Conservation (phyloP, 2,113 vertebrate genomes). For the Cyanoramphus novaezelandiae region DNA sequence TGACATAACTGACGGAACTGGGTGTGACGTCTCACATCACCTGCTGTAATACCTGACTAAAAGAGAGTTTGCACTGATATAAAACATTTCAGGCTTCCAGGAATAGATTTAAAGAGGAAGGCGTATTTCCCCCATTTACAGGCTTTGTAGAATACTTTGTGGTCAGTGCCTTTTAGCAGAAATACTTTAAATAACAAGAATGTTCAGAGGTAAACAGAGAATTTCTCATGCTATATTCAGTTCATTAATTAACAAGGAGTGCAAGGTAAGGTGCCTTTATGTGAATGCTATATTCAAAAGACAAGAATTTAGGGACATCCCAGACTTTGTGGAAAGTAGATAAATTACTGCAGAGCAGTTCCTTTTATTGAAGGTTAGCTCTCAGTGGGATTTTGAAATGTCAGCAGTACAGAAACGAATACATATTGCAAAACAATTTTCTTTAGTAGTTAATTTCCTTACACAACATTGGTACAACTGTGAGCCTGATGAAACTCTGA, state of each 20-base stretch:
- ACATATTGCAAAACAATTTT: neutral
- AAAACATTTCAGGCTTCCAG: neutral
- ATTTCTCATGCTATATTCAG: neutral
- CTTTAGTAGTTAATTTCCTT: neutral
- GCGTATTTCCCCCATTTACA: neutral
- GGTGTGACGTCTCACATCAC: neutral
- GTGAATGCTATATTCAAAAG: neutral
- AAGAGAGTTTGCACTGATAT: neutral
- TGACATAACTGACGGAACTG: constrained; percentile 5
- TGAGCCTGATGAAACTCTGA: neutral
- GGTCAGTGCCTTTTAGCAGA: neutral
- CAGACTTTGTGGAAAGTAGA: neutral
- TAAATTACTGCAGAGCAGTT: neutral
- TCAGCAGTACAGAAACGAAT: neutral
- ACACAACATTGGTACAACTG: neutral
- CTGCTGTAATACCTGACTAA: neutral
- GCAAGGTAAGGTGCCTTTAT: neutral
- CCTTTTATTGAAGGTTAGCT: neutral
- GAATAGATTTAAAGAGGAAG: neutral
- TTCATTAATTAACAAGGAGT: neutral
- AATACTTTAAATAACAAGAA: neutral
- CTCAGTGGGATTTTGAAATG: neutral
- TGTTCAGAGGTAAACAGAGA: neutral
- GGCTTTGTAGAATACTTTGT: neutral
- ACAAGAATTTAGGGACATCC: neutral